Percentiles rank a stretch among this genome's conserved stretches.
phyloP scores from a whole-genome alignment of 2,113 vertebrate genomes.

The Phylloscopus trochiloides region DNA sequence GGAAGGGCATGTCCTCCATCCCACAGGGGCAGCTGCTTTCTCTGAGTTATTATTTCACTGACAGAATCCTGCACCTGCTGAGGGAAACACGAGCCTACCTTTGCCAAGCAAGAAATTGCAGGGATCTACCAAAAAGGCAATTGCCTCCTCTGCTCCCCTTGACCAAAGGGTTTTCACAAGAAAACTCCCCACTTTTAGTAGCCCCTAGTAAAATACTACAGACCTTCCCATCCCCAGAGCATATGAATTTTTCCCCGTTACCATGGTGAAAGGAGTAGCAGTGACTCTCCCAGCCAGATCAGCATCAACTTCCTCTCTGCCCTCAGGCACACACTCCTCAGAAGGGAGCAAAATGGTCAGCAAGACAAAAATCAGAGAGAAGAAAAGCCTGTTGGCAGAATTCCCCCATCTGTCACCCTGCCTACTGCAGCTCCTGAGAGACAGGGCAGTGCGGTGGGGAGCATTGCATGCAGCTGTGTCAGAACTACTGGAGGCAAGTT shows the following conservation, averaged over 20 bases:
- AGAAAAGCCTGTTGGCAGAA: not conserved
- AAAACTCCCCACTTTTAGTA: not conserved
- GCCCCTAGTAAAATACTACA: not conserved
- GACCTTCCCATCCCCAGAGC: not conserved
- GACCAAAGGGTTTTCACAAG: not conserved
- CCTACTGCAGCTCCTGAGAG: not conserved
- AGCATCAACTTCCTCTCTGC: not conserved
- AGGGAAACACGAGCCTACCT: not conserved
- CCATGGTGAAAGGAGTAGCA: not conserved
- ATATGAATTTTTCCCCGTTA: not conserved
- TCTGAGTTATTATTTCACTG: not conserved
- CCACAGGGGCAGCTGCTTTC: not conserved
- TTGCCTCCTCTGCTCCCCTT: not conserved
- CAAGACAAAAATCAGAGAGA: not conserved
- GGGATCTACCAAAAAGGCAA: not conserved
- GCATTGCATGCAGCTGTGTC: not conserved
- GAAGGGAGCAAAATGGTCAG: not conserved
- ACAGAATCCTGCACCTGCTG: not conserved
- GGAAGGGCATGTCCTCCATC: not conserved
- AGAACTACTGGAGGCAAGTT: not conserved
- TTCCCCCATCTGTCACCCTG: not conserved
- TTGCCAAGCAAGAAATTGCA: not conserved
- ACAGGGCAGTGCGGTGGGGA: not conserved
- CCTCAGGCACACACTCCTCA: fast-evolving
- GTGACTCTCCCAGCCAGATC: not conserved